These are phyloP conservation scores for Polypedilum pembai DNA, from an alignment of 1,140 invertebrate species.

Conservation along the genomic window DNA sequence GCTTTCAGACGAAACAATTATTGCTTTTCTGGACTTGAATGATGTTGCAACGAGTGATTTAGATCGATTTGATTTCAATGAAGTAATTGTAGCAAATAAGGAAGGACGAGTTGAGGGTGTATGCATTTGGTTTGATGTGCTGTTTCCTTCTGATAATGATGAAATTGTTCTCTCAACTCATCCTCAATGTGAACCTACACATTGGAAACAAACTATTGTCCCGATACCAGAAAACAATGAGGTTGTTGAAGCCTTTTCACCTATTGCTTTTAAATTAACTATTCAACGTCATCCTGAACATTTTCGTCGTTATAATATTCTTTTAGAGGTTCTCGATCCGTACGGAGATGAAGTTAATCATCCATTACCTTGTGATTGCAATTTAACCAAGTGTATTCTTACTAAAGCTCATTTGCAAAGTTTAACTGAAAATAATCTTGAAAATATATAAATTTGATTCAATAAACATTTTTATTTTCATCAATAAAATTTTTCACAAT, in stretches of 20 bases:
- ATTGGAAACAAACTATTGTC: conserved; percentile 98
- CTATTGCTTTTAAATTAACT: conserved; percentile 58
- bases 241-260: conserved; percentile 50
- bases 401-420: conserved; percentile 46
- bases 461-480: not conserved
- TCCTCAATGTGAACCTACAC: conserved; percentile 67
- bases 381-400: conserved; percentile 69
- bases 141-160: conserved; percentile 45
- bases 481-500: not conserved
- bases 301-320: conserved; percentile 55
- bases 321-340: conserved; percentile 61
- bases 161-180: conserved; percentile 62
- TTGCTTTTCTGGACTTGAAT: conserved; percentile 53
- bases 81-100: conserved; percentile 47
- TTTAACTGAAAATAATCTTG: conserved; percentile 32
- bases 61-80: conserved; percentile 43
- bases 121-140: conserved; percentile 58
- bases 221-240: conserved; percentile 49
- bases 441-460: not conserved
- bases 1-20: conserved; percentile 47
- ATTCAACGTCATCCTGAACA: conserved; percentile 49
- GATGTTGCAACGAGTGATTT: conserved; percentile 48
- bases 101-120: conserved; percentile 64
- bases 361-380: conserved; percentile 66
- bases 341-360: conserved; percentile 53